Evolutionary conservation across 2,113 vertebrate species (phyloP), one percentile per base, ranked within the genome.

Genomic region (Lophotis ruficrista): DNA sequence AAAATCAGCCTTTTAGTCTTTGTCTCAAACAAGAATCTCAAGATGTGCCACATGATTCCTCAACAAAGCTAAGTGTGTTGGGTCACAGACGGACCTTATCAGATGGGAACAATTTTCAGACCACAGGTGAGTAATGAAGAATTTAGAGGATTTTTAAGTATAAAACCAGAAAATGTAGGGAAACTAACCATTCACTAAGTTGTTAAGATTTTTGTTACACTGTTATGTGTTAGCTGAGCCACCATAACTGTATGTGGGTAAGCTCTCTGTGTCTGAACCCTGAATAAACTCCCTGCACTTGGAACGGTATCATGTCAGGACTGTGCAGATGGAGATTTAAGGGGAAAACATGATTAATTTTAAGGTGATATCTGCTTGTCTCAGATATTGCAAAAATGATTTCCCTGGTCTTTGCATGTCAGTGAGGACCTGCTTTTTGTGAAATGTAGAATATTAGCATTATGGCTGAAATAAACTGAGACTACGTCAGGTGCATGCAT

Each of bases 1-100:
- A 77, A 83, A 87, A 37, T 56, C 89, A 75, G 15, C 62, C 76
- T 68, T 88, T 94, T 82, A 83, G 43, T 94, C 71, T n/a, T 53
- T 51, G 41, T 93, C 68, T 43, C n/a, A 93, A 90, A 38, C 88
- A 83, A 75, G 92, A 83, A 35, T 62, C 13, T 68, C 88, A 82
- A 68, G 79, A 82, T 3, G 13, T 76, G 86, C 75, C 92, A 89
- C 60, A 75, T 64, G 20, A 73, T 72, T 89, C 83, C 27, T 71
- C 50, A 5, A 45, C 51, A 10, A 97, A 89, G 28, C 81, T 80
- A 28, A 77, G 30, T 85, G 38, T 57, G 4, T 66, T 84, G 7
- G 35, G 87, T 79, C 98, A 97, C 75, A 89, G 96, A 38, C 89
- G 95, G 92, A 91, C 97, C 12, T 48, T 91, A 75, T 97, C 97